Evolutionary conservation across 2,797 vertebrate genomes (phyloP), one percentile per base, ranked within the genome.

Genomic region (Falco rusticolus): DNA sequence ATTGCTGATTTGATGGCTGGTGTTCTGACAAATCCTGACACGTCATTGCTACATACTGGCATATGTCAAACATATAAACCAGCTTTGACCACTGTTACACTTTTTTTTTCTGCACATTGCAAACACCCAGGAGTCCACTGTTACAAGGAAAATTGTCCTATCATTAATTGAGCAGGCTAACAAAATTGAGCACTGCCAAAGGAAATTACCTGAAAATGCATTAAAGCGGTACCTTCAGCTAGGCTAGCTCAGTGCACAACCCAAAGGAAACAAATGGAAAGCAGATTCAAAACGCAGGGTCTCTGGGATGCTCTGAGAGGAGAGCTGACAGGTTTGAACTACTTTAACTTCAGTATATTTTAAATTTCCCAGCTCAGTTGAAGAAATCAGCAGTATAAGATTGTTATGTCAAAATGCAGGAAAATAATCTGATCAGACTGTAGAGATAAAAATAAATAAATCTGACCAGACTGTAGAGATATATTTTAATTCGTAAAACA

Each of bases 21-120:
- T 41, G 10, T 82, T 90, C 69, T 78, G 53, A 39, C 33, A 59
- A 84, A 54, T 53, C 39, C 33, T 63, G 26, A 56, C 4, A 74
- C n/a, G 39, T 65, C 48, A 31, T 3, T 48, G 51, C 29, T 79
- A 26, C 16, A 21, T 20, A 57, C 14, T 63, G 33, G 26, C 28
- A 17, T 24, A 71, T 50, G 16, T 33, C 45, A 78, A 78, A 84
- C 8, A 60, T 2, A 14, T 8, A 72, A 84, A 84, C 9, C 41
- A 72, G 14, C 18, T 90, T 74, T 0, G 0, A 63, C 18, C 43
- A 29, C 16, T 29, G 11, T 14, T 69, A 10, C 1, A 0, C 37
- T 70, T 61, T 71, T 78, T 69, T 69, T 64, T 13, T 47, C 4
- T 54, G 47, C 7, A 24, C 20, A 26, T 56, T 71, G 50, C 21